These are phyloP conservation scores for Rhadinocentrus ornatus DNA, from an alignment of 2,797 vertebrate genomes.

Conservation along the genomic window DNA sequence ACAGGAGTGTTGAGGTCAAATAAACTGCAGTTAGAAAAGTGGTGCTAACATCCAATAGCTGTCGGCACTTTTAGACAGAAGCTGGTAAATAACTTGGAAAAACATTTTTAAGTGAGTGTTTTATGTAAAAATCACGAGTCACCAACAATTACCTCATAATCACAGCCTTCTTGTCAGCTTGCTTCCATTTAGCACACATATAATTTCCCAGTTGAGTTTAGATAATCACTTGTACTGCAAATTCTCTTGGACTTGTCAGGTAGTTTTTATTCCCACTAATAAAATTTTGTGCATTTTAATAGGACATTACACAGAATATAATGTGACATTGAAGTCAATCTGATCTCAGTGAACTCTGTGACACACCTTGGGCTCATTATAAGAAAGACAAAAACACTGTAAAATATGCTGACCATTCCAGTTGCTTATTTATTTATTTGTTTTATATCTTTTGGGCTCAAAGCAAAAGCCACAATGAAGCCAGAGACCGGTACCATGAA, in stretches of 20 bases:
- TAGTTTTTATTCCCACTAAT: conserved; percentile 1
- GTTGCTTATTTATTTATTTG: not conserved
- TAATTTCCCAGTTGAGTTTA: conserved; percentile 32
- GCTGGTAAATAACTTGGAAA: conserved; percentile 13
- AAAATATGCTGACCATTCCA: not conserved
- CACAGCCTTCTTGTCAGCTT: conserved; percentile 13
- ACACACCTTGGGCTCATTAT: not conserved
- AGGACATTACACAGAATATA: not conserved
- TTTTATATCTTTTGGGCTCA: not conserved
- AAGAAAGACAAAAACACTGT: not conserved
- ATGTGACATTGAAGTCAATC: not conserved
- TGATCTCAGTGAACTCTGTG: not conserved
- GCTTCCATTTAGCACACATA: conserved; percentile 6
- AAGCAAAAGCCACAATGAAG: not conserved
- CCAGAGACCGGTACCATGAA: not conserved
- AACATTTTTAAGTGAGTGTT: conserved; percentile 12
- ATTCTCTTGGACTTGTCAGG: conserved; percentile 37
- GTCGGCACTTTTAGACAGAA: not conserved
- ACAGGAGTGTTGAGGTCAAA: too few species aligned
- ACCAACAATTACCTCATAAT: conserved; percentile 9
- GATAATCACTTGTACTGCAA: conserved; percentile 17
- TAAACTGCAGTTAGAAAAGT: too few species aligned
- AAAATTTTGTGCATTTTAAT: conserved; percentile 7
- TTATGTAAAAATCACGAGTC: conserved; percentile 16
- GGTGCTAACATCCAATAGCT: too few species aligned